Base-by-base conservation (phyloP, 2,113 vertebrate species). In the Bubo scandiacus region DNA sequence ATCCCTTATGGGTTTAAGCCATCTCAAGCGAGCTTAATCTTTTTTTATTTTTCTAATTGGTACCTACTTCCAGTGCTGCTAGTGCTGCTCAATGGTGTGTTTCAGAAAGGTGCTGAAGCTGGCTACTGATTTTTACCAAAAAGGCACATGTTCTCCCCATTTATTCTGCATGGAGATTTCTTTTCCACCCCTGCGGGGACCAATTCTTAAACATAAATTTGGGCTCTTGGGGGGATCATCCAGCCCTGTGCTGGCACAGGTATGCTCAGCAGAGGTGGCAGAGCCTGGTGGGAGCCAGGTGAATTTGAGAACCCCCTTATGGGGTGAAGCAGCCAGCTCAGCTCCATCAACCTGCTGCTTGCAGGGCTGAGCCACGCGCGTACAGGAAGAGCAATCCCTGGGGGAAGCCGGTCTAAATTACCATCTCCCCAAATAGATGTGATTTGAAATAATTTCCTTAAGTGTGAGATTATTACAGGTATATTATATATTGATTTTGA, bases 401-500 rank as follows among this genome's bases (percentile, higher is more conserved):
- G 38, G 79, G 55, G 65, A 87, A 94, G 34, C 40, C 5, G 4
- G 52, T 23, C 27, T 67, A 32, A 92, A 90, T 85, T 72, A 45
- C 32, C 11, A 1, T 67, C 92, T 94, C 82, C 73, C 81, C 88
- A 81, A 67, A 83, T 9, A 90, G 72, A n/a, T 2, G 11, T 15
- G 65, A 79, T 94, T 74, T 70, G 55, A 67, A 92, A 80, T 90
- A 61, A 80, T 95, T 96, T 95, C 75, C 83, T 90, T 57, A 91
- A 92, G 74, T 72, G 49, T 75, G 79, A 79, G 81, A 51, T 92
- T 91, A 78, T 81, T 96, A 57, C 68, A 95, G 80, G 88, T 79
- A 83, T 92, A 36, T 88, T 93, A 54, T 93, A 54, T 88, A 95
- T 84, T 86, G 91, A 94, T 95, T 94, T 90, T 52, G 63, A 79